Evolutionary conservation across 2,888 invertebrate genomes (phyloP).

Genomic region (Noctuana brunneofusca): DNA sequence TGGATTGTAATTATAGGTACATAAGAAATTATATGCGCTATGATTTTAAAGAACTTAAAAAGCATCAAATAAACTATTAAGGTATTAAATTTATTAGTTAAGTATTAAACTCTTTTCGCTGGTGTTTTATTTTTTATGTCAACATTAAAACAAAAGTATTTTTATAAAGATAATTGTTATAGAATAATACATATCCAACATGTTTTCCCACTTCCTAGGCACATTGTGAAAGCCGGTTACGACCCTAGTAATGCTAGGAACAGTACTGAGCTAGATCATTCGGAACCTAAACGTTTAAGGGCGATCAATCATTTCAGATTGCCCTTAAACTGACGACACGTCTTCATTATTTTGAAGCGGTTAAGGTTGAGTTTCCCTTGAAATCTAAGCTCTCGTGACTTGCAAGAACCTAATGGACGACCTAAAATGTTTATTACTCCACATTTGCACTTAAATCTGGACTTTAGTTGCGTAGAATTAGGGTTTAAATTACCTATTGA

Average conservation of each 20-base stretch:
- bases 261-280: constrained; percentile 29
- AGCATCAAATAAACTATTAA: too few species aligned
- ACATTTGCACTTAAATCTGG: background rate
- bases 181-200: background rate
- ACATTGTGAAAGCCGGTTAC: constrained; percentile 19
- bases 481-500: background rate
- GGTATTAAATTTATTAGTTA: too few species aligned
- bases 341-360: background rate
- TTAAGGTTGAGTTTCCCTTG: constrained; percentile 17
- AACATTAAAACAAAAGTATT: too few species aligned
- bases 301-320: constrained; percentile 27
- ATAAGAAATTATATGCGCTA: too few species aligned
- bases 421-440: constrained; percentile 27
- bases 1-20: too few species aligned
- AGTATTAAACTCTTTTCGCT: too few species aligned
- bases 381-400: background rate
- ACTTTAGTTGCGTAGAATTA: background rate
- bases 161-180: too few species aligned
- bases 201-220: background rate
- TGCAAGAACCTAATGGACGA: constrained; percentile 16
- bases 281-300: constrained; percentile 23
- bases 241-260: constrained; percentile 25
- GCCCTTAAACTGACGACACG: background rate
- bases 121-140: too few species aligned
- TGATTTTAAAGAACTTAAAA: too few species aligned